These are phyloP conservation scores for Phrynosoma platyrhinos DNA, from an alignment of 2,113 vertebrate species.

Conservation along the genomic window DNA sequence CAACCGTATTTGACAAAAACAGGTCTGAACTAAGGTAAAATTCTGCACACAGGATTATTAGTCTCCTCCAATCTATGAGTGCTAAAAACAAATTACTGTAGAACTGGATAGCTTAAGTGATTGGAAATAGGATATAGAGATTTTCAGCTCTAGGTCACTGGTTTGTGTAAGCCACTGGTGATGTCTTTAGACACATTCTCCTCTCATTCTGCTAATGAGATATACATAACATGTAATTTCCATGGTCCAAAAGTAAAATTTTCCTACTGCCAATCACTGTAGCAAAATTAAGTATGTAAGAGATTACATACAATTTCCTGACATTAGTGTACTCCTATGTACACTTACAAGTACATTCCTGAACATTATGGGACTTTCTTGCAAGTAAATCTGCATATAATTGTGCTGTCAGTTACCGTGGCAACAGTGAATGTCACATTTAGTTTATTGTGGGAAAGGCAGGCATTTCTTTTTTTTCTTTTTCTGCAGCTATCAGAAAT, in stretches of 20 bases:
- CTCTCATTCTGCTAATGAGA: background rate
- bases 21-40: no score
- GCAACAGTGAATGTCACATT: background rate
- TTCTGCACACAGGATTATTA: background rate
- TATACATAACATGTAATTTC: background rate
- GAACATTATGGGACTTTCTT: background rate
- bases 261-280: background rate
- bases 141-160: constrained; percentile 39
- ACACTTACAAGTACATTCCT: background rate
- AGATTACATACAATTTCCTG: background rate
- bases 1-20: no score
- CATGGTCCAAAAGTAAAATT: background rate
- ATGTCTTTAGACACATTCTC: background rate
- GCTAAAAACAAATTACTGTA: background rate
- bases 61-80: constrained; percentile 5
- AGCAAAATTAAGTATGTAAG: background rate
- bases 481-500: background rate
- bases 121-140: constrained; percentile 34
- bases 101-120: constrained; percentile 19
- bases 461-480: background rate
- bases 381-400: background rate
- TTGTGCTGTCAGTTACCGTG: background rate
- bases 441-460: background rate
- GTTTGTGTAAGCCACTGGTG: background rate
- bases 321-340: background rate